Conservation (phyloP, 2,797 vertebrate genomes). For the Natrix natrix region DNA sequence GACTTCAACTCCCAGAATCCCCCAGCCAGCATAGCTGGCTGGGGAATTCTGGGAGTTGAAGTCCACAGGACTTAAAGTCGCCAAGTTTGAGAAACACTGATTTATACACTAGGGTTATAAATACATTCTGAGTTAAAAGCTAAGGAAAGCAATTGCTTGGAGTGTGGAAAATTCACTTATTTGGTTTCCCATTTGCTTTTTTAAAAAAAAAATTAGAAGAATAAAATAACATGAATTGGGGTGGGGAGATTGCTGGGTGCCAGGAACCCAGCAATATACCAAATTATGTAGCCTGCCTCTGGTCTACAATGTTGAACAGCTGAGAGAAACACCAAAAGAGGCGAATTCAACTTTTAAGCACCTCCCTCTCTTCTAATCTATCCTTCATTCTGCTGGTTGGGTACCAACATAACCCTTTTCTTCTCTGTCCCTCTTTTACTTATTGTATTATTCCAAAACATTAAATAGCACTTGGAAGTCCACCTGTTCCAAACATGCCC, state of each 20-base stretch:
- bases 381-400: background rate
- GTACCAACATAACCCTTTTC: background rate
- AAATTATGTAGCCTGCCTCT: background rate
- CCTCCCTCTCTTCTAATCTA: background rate
- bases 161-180: background rate
- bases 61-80: no score
- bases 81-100: background rate
- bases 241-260: background rate
- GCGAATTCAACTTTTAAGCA: background rate
- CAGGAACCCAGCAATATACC: background rate
- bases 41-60: no score
- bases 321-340: background rate
- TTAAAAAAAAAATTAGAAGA: background rate
- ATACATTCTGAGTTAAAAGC: background rate
- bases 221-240: background rate
- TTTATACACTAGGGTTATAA: background rate
- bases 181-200: background rate
- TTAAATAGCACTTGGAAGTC: background rate
- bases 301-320: background rate
- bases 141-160: background rate
- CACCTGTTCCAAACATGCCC: background rate
- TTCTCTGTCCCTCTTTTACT: background rate
- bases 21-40: no score
- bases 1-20: no score
- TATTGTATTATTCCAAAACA: background rate